These are phyloP conservation scores for Dysdera silvatica DNA, from an alignment of 1,140 invertebrate species.

Conservation along the genomic window DNA sequence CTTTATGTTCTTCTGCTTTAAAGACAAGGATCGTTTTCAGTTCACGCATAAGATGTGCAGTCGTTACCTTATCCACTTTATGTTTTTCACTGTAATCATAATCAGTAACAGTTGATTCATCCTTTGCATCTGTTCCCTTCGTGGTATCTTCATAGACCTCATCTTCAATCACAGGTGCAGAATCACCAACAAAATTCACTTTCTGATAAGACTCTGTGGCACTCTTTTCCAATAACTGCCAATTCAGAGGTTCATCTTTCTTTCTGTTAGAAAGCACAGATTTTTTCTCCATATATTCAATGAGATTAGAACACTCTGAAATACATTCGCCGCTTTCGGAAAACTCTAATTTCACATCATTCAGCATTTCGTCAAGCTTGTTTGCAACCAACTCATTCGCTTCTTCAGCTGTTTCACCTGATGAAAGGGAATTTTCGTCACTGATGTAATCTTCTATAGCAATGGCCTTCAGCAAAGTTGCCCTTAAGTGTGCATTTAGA, in stretches of 20 bases:
- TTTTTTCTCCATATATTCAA: background rate
- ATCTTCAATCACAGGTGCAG: constrained; percentile 15
- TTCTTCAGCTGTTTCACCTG: too few relatives aligned
- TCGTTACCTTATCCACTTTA: background rate
- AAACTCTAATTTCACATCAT: background rate
- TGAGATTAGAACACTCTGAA: background rate
- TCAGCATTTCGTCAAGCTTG: too few relatives aligned
- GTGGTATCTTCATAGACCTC: constrained; percentile 20
- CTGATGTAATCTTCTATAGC: too few relatives aligned
- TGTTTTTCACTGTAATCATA: too few relatives aligned
- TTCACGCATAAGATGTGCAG: background rate
- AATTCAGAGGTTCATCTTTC: background rate
- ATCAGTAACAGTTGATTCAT: background rate
- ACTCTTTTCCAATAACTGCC: background rate
- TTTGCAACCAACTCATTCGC: too few relatives aligned
- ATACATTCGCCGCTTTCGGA: background rate
- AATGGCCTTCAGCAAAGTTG: too few relatives aligned
- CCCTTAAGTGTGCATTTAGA: too few relatives aligned
- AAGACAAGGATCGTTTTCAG: constrained; percentile 15
- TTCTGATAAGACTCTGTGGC: background rate
- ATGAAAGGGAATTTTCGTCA: too few relatives aligned
- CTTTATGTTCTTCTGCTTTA: constrained; percentile 17
- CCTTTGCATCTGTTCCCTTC: background rate
- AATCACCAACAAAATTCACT: background rate
- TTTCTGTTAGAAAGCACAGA: background rate